A percentile compares a stretch with the other conserved stretches of the same genome.
These are phyloP conservation scores for Arenaria interpres DNA, from an alignment of 2,113 vertebrate species.

Conservation along the genomic window DNA sequence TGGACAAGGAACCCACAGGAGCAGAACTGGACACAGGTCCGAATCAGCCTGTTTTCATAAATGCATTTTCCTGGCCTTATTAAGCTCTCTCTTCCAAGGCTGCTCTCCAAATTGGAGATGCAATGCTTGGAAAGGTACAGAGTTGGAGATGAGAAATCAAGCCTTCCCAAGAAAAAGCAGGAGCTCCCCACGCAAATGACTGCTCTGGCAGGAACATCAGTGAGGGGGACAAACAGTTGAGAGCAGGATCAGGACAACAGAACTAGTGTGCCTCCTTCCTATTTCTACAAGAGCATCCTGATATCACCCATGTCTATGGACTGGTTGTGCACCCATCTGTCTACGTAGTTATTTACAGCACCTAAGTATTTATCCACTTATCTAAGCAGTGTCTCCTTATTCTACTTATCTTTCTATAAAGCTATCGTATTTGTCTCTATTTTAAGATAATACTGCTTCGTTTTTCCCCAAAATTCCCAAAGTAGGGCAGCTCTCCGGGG, in stretches of 20 bases:
- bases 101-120: background rate
- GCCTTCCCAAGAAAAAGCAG: background rate
- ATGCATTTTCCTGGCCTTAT: background rate
- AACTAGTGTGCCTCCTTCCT: background rate
- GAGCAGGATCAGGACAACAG: background rate
- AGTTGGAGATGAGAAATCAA: background rate
- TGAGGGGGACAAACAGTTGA: background rate
- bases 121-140: background rate
- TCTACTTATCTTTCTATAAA: slow-evolving; percentile 18
- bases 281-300: background rate
- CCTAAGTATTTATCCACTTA: slow-evolving; percentile 14
- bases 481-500: slow-evolving; percentile 43
- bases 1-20: background rate
- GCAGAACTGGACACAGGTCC: background rate
- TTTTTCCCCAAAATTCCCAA: background rate
- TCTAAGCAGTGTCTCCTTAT: slow-evolving; percentile 1
- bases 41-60: fast-evolving
- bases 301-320: background rate
- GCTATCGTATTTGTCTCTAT: slow-evolving; percentile 33
- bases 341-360: slow-evolving; percentile 5
- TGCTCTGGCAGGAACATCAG: background rate
- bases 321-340: background rate
- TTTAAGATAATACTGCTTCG: slow-evolving; percentile 22
- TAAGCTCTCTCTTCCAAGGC: background rate
- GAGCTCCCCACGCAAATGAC: background rate